Base-by-base conservation (phyloP, 2,113 vertebrate species). In the Fregetta grallaria region DNA sequence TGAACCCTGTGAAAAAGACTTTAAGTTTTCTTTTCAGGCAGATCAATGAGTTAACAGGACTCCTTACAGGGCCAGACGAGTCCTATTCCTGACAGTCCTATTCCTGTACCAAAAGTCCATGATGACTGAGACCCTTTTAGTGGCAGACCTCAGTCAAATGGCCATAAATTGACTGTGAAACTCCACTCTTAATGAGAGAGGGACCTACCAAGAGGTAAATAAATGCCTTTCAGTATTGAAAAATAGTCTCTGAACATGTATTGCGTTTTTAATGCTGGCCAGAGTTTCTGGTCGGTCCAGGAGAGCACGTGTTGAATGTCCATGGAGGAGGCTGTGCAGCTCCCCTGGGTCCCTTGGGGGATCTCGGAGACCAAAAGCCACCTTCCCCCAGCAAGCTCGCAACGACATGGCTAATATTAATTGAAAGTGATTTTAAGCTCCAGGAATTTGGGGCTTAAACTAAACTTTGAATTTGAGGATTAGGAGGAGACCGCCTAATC, bases 381-480 rank as follows among this genome's bases (percentile, higher is more conserved):
- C 59, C 19, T 20, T 62, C 42, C 34, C 29, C 34, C 29, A 52
- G 26, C 62, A 84, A 84, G 59, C 73, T 71, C 11, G 4, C 27
- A 53, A 29, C 52, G 70, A 27, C 1, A 0, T 2, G 3, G 27
- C 49, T 86, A 27, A 49, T 50, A 47, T 30, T 77, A 84, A 81
- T 56, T 88, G 65, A 36, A 93, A 91, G 61, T 13, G 13, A 40
- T 91, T 88, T 91, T 91, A 93, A 92, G 27, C 30, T 61, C 29
- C 11, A 56, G 91, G 94, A 96, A 81, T 96, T 52, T 65, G 44
- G 10, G 26, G 23, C 49, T 96, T 95, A 92, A 92, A 49, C 40
- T 42, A n/a, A 78, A 81, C 66, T 87, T 56, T n/a, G 21, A 81
- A 71, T 90, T 52, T 58, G 42, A 91, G 59, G 63, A 73, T 95